Evolutionary conservation across 2,888 invertebrate genomes (phyloP).

Genomic region (Drosophila diplacantha): DNA sequence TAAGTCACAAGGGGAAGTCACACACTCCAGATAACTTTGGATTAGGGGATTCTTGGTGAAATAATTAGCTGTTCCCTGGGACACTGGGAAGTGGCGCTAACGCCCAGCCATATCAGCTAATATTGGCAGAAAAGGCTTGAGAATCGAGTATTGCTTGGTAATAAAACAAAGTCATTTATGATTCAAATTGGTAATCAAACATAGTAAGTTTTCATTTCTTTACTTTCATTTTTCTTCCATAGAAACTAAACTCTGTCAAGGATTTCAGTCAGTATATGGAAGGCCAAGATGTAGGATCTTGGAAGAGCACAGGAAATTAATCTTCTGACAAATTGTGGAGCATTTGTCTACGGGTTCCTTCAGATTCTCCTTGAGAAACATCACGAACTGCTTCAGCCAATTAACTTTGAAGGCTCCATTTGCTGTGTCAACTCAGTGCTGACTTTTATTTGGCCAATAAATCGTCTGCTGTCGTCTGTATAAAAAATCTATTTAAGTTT

Average conservation of each 20-base stretch:
- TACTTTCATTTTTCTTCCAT: background rate
- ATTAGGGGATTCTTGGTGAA: background rate
- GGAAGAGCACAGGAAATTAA: background rate
- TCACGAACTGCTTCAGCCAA: constrained; percentile 4
- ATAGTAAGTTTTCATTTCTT: background rate
- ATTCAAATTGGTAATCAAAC: background rate
- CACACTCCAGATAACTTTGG: constrained; percentile 23
- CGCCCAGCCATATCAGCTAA: constrained; percentile 4
- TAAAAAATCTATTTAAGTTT: constrained; percentile 8
- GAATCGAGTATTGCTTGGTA: background rate
- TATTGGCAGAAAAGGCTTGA: constrained; percentile 9
- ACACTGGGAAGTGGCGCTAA: background rate
- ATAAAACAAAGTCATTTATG: background rate
- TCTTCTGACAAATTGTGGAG: background rate
- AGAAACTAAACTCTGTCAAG: background rate
- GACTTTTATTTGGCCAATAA: constrained; percentile 24
- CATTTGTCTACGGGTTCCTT: background rate
- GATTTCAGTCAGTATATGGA: background rate
- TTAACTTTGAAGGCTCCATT: constrained; percentile 15
- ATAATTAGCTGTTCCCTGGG: background rate
- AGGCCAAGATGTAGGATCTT: background rate
- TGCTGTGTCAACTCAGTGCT: constrained; percentile 9
- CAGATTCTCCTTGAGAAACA: constrained; percentile 1
- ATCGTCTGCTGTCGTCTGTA: constrained; percentile 1
- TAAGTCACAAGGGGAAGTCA: constrained; percentile 18